These are phyloP conservation scores for Malaclemys terrapin DNA, from an alignment of 2,113 vertebrate species.

Conservation along the genomic window DNA sequence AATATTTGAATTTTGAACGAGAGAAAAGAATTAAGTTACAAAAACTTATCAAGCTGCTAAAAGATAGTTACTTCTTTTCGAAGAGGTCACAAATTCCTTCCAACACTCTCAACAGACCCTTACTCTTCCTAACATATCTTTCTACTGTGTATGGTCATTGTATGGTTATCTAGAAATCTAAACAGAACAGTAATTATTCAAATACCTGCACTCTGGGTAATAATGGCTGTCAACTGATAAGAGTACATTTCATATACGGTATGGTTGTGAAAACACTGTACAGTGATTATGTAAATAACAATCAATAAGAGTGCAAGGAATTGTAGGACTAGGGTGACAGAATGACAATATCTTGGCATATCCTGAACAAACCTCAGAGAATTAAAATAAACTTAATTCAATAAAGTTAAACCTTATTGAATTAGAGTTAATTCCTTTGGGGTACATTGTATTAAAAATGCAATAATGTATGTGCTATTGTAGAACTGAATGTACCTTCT, in stretches of 20 bases:
- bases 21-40: constrained; percentile 6
- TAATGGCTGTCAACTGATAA: background rate
- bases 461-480: background rate
- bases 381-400: background rate
- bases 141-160: background rate
- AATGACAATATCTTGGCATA: background rate
- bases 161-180: background rate
- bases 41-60: background rate
- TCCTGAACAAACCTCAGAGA: background rate
- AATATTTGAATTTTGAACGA: background rate
- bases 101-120: background rate
- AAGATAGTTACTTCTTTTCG: background rate
- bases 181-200: background rate
- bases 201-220: constrained; percentile 10
- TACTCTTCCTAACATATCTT: background rate
- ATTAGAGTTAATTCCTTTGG: background rate
- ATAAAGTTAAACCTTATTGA: background rate
- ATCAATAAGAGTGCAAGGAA: background rate
- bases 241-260: background rate
- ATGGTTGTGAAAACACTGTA: background rate
- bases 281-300: too few species aligned
- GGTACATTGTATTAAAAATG: background rate
- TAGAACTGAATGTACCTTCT: background rate
- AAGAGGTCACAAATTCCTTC: background rate
- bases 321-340: background rate